Percentiles rank a stretch among this genome's conserved stretches.
Conservation (phyloP, 2,797 vertebrate genomes). For the Mionectes olivaceus region DNA sequence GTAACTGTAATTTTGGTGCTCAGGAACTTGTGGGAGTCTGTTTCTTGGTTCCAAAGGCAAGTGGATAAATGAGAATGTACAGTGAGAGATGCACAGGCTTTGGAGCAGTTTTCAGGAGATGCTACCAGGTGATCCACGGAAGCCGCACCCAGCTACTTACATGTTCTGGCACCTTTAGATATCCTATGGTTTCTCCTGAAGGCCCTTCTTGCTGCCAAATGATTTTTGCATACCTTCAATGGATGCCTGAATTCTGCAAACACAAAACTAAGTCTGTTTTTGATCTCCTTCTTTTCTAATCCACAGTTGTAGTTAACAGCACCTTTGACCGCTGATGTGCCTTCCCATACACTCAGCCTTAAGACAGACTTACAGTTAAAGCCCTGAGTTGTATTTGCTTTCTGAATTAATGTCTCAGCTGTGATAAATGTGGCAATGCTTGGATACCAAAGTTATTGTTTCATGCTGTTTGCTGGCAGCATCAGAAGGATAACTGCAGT, state of each 20-base stretch:
- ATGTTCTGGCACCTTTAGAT: not conserved
- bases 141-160: not conserved
- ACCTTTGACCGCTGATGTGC: not conserved
- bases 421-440: not conserved
- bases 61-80: not conserved
- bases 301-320: not conserved
- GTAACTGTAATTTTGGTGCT: constrained; percentile 3
- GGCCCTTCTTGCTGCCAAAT: not conserved
- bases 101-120: not conserved
- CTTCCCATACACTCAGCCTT: not conserved
- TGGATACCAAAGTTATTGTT: constrained; percentile 10
- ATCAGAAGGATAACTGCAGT: not conserved
- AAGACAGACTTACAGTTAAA: not conserved
- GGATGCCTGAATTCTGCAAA: not conserved
- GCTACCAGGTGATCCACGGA: not conserved
- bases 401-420: not conserved
- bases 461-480: constrained; percentile 6
- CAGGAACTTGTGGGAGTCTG: not conserved
- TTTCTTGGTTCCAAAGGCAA: constrained; percentile 11
- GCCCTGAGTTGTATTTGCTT: not conserved
- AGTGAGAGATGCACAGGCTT: not conserved
- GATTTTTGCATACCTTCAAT: not conserved
- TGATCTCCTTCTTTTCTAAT: not conserved
- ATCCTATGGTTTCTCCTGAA: not conserved
- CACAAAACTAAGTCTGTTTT: not conserved